Conservation (phyloP, 37 sponge, comb jelly and placozoan genomes). For the Chondrilla cf. caribensis region DNA sequence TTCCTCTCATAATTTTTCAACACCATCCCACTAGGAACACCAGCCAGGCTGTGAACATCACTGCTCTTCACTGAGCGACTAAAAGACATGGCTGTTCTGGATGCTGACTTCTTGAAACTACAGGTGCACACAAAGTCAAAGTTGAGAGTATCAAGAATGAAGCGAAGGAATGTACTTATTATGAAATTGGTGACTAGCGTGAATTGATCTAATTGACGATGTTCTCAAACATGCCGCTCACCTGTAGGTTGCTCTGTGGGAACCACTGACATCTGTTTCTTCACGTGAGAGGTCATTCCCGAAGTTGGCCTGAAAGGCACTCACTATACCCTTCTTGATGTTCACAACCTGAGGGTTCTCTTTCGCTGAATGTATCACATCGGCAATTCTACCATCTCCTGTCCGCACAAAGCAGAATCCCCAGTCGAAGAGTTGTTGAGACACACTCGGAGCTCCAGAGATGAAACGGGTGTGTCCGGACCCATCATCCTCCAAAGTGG, state of each 20-base stretch:
- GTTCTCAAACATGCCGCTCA: background rate
- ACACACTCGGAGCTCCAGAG: too few relatives aligned
- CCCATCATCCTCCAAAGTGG: background rate
- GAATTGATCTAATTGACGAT: too few relatives aligned
- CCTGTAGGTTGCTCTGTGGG: background rate
- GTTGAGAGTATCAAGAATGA: too few relatives aligned
- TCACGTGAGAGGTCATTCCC: background rate
- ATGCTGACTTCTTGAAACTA: background rate
- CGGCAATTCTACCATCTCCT: slow-evolving; percentile 38
- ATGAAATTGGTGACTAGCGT: too few relatives aligned
- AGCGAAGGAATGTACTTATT: background rate
- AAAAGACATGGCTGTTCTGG: background rate
- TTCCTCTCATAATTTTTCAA: background rate
- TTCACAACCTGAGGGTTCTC: slow-evolving; percentile 31
- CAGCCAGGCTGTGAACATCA: background rate
- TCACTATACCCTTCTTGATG: slow-evolving; percentile 52
- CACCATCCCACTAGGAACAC: background rate
- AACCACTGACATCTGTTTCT: slow-evolving; percentile 11
- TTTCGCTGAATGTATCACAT: slow-evolving; percentile 16
- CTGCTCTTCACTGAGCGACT: background rate
- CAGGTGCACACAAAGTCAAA: too few relatives aligned
- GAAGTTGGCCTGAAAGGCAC: slow-evolving; percentile 61
- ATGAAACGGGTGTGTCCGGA: background rate
- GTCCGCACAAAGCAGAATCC: slow-evolving; percentile 40
- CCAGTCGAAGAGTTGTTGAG: background rate